Conservation (phyloP, 2,113 vertebrate species). For the Thryonomys swinderianus region DNA sequence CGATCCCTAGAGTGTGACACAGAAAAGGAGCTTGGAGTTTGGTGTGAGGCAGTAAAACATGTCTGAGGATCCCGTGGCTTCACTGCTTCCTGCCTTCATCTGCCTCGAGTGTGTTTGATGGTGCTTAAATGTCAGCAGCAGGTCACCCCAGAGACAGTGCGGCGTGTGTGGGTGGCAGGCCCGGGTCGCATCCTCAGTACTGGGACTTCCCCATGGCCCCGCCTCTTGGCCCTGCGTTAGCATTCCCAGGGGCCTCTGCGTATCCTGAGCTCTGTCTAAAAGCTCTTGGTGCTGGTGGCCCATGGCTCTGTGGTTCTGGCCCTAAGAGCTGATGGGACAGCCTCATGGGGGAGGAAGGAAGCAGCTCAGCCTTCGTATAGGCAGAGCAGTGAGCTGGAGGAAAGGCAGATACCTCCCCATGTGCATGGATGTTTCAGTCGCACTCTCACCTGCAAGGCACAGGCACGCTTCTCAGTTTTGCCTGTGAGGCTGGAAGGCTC, state of each 20-base stretch:
- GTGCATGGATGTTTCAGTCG: fast-evolving
- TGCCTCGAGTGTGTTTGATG: neutral
- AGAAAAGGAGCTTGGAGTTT: neutral
- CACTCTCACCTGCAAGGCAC: neutral
- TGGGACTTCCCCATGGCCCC: neutral
- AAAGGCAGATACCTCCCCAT: neutral
- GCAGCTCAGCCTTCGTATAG: neutral
- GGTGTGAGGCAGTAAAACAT: fast-evolving
- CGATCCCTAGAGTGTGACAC: neutral
- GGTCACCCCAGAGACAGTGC: neutral
- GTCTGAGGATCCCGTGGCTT: neutral
- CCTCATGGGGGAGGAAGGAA: neutral
- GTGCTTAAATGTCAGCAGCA: no score
- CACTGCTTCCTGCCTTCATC: neutral
- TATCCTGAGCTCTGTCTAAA: neutral
- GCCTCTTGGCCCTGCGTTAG: neutral
- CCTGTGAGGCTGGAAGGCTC: neutral
- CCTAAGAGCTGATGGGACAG: neutral
- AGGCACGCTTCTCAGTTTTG: no score
- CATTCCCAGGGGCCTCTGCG: neutral
- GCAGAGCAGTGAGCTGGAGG: neutral
- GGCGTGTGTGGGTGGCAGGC: neutral
- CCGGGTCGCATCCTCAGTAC: neutral
- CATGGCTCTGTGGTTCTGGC: neutral
- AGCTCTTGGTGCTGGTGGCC: neutral